phyloP scores from a whole-genome alignment of 2,888 invertebrate species.

The Baronia brevicornis region DNA sequence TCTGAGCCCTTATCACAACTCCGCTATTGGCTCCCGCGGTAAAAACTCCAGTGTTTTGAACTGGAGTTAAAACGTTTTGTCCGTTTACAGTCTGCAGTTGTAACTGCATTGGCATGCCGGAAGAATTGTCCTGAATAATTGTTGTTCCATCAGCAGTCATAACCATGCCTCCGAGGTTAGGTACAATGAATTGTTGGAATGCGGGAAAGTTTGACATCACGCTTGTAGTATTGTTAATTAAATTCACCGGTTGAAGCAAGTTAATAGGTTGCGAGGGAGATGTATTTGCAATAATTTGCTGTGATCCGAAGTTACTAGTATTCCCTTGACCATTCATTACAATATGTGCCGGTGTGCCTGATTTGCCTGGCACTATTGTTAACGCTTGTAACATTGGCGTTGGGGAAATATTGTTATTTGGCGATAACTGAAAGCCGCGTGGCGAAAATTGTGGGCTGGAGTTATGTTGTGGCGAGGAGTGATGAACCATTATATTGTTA shows the following conservation, averaged over 20 bases:
- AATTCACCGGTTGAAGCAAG: constrained; percentile 86
- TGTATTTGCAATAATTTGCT: constrained; percentile 80
- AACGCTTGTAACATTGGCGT: constrained; percentile 84
- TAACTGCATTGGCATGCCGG: constrained; percentile 81
- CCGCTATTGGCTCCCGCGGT: constrained; percentile 81
- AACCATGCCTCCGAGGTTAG: constrained; percentile 87
- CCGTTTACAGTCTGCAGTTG: constrained; percentile 89
- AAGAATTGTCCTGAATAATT: constrained; percentile 81
- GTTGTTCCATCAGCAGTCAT: constrained; percentile 89
- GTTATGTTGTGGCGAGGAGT: constrained; percentile 64
- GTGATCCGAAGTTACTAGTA: constrained; percentile 77
- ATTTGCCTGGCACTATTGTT: constrained; percentile 85
- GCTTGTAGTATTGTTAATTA: constrained; percentile 81
- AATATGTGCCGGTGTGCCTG: constrained; percentile 82
- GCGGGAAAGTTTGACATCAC: constrained; percentile 85
- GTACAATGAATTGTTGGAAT: constrained; percentile 88
- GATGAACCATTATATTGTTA: constrained; percentile 76
- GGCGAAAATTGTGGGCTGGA: constrained; percentile 78
- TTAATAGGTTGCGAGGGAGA: constrained; percentile 80
- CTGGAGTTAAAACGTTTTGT: constrained; percentile 83
- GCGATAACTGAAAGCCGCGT: constrained; percentile 84
- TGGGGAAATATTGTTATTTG: constrained; percentile 78
- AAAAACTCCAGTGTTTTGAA: constrained; percentile 79
- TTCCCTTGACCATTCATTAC: constrained; percentile 85
- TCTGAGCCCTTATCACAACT: constrained; percentile 86